A percentile compares a stretch with the other conserved stretches of the same genome.
phyloP scores from a whole-genome alignment of 2,888 invertebrate genomes.

The Amblyteles armatorius region DNA sequence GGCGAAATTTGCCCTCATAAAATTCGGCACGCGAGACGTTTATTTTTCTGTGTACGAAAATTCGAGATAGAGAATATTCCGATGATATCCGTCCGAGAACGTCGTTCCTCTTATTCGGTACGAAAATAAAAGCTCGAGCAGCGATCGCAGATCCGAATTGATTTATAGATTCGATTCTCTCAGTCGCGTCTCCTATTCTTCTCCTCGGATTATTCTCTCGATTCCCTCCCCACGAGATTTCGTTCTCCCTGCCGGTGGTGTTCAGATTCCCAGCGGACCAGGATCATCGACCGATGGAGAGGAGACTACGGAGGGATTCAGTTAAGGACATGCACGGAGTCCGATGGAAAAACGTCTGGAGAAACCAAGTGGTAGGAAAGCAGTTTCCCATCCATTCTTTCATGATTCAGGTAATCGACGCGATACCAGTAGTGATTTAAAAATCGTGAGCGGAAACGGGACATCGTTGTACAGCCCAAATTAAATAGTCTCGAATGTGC shows the following conservation, averaged over 20 bases:
- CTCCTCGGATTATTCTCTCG: background rate
- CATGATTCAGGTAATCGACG: background rate
- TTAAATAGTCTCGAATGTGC: too few species aligned
- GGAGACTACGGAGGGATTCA: background rate
- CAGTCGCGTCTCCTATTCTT: conserved; percentile 1
- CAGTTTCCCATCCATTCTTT: background rate
- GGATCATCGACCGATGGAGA: conserved; percentile 5
- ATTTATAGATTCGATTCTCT: conserved; percentile 27
- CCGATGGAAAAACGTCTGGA: background rate
- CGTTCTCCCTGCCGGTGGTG: background rate
- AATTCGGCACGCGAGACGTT: background rate
- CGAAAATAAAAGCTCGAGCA: conserved; percentile 17
- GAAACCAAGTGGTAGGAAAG: background rate
- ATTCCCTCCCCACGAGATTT: background rate
- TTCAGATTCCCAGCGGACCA: background rate
- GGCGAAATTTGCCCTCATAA: conserved; percentile 16
- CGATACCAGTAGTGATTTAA: background rate
- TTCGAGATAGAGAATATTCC: background rate
- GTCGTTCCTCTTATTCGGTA: background rate
- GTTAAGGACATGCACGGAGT: background rate
- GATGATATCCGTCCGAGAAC: background rate
- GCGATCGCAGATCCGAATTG: conserved; percentile 9
- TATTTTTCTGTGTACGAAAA: conserved; percentile 11
- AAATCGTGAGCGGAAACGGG: background rate
- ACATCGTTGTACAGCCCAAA: too few species aligned